phyloP scores from a whole-genome alignment of 2,113 vertebrate species.

The Thomomys bottae region DNA sequence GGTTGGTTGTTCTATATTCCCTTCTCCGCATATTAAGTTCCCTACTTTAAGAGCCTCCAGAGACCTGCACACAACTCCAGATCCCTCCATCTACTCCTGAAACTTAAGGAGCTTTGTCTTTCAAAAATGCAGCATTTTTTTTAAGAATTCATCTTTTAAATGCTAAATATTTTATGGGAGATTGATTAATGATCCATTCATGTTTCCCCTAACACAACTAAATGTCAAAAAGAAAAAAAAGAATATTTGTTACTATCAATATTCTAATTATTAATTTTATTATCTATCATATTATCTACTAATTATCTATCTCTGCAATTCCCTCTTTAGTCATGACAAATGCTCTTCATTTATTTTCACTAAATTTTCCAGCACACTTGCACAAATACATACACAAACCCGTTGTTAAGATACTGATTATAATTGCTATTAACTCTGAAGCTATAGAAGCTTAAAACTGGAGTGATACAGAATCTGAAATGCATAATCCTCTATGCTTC shows the following conservation, averaged over 20 bases:
- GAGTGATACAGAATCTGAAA: background rate
- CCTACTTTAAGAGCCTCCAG: constrained; percentile 13
- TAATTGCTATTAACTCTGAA: background rate
- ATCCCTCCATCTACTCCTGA: background rate
- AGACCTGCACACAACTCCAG: background rate
- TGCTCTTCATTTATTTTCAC: background rate
- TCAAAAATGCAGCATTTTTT: constrained; percentile 45
- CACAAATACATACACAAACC: background rate
- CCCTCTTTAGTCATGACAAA: background rate
- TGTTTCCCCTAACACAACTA: background rate
- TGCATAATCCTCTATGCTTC: background rate
- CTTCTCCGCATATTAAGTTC: constrained; percentile 46
- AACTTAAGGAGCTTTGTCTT: background rate
- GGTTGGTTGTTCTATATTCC: background rate
- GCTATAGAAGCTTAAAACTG: background rate
- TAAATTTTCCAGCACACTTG: background rate
- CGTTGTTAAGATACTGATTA: background rate
- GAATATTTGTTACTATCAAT: constrained; percentile 13
- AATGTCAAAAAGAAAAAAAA: background rate
- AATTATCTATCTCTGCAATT: too few relatives aligned
- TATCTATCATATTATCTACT: too few relatives aligned
- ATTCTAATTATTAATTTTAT: background rate
- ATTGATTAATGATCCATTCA: background rate
- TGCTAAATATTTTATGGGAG: background rate
- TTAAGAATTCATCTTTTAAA: constrained; percentile 6